Evolutionary conservation across 2,113 vertebrate species (phyloP), one percentile per base, ranked within the genome.

Genomic region (Nansenia antarctica): DNA sequence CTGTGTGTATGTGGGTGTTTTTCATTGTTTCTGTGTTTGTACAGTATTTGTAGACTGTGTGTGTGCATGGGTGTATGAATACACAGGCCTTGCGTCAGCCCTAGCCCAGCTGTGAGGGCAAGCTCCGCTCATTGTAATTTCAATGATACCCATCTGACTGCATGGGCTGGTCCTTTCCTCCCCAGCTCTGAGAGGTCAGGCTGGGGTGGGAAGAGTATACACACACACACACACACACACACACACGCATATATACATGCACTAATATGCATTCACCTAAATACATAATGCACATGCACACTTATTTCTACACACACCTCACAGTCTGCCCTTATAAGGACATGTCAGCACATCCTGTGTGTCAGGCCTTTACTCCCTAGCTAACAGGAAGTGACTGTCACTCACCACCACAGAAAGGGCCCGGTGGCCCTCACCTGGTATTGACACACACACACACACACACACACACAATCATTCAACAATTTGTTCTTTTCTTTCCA

Each of bases 311-410:
- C 68, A 27, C 64, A 22, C 68, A 34, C 82, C 71, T 82, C 81
- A 78, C 73, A n/a, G 71, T 81, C 63, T 85, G 77, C 70, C 87
- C 84, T 70, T 86, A 82, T 88, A 88, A 82, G 89, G 88, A 73
- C 20, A 31, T 79, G 18, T 58, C 34, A 42, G 65, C 78, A 62
- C 29, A 60, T 79, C 81, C 71, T 78, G 71, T 71, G 62, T 80
- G 70, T 49, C 30, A 72, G 65, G 68, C 66, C 62, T 37, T 61
- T 61, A 39, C 54, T 72, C 35, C 73, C 32, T 47, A 54, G 47
- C 74, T 74, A 83, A 82, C 85, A 87, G 89, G 89, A 90, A 87
- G 77, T 81, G 34, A 70, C 42, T 61, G 35, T 82, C 74, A 78
- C 72, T 72, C 22, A 58, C 9, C 68, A 69, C 27, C 61, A 80